Conservation (phyloP, 2,888 invertebrate genomes). For the Cremastinae sp. region DNA sequence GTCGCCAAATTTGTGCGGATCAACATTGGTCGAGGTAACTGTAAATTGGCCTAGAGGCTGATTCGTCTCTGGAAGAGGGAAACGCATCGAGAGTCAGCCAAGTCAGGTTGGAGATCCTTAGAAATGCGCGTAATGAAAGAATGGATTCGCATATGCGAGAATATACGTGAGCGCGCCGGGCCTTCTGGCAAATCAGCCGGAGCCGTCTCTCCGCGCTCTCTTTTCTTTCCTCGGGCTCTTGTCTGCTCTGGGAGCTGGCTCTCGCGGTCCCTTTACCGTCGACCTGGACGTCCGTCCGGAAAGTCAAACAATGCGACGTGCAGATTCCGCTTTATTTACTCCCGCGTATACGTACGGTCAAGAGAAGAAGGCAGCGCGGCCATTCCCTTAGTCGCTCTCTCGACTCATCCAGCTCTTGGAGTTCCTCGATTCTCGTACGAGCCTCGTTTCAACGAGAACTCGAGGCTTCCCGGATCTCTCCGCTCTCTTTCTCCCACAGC, state of each 20-base stretch:
- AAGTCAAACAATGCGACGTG: conserved; percentile 78
- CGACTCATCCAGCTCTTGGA: conserved; percentile 15
- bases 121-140: conserved; percentile 49
- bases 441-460: conserved; percentile 40
- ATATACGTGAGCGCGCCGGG: conserved; percentile 55
- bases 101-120: neutral
- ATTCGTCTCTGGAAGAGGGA: too few relatives aligned
- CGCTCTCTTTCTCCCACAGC: neutral
- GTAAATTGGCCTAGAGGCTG: too few relatives aligned
- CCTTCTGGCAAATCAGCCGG: conserved; percentile 75
- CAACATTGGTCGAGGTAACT: too few relatives aligned
- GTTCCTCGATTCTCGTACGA: conserved; percentile 41
- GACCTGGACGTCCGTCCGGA: conserved; percentile 74
- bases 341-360: conserved; percentile 56
- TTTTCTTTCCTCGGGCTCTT: conserved; percentile 63
- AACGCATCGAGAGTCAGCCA: too few relatives aligned
- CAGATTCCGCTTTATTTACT: conserved; percentile 78
- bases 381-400: conserved; percentile 26
- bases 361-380: conserved; percentile 37
- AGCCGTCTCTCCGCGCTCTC: conserved; percentile 62
- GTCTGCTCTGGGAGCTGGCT: conserved; percentile 65
- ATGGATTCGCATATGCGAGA: conserved; percentile 40
- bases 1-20: too few relatives aligned
- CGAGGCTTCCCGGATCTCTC: conserved; percentile 22
- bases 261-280: conserved; percentile 78